These are phyloP conservation scores for Drosophila pruinosa DNA, from an alignment of 1,140 invertebrate genomes.

Conservation along the genomic window DNA sequence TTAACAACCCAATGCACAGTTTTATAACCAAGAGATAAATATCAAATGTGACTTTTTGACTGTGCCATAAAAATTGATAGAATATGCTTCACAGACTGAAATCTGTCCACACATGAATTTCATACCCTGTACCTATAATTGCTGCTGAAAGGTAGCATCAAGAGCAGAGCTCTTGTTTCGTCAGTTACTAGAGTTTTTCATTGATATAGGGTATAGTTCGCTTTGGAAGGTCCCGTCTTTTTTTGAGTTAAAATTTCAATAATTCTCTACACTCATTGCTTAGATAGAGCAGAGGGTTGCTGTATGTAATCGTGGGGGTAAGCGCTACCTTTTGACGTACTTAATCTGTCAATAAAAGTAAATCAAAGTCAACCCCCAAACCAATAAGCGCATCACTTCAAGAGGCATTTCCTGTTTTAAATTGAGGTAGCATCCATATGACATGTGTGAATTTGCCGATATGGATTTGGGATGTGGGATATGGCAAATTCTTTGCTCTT, in stretches of 20 bases:
- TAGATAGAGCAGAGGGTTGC: slow-evolving; percentile 50
- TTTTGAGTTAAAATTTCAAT: slow-evolving; percentile 57
- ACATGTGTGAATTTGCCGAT: slow-evolving; percentile 67
- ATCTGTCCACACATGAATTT: slow-evolving; percentile 25
- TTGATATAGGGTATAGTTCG: neutral
- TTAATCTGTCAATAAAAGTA: slow-evolving; percentile 82
- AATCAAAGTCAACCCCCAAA: slow-evolving; percentile 76
- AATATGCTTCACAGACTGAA: slow-evolving; percentile 37
- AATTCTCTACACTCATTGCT: slow-evolving; percentile 33
- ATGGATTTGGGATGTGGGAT: slow-evolving; percentile 48
- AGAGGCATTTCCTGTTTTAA: slow-evolving; percentile 82
- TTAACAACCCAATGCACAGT: slow-evolving; percentile 34
- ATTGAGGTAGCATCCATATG: slow-evolving; percentile 67
- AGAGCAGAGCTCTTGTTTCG: too few relatives aligned
- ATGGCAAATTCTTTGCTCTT: slow-evolving; percentile 55
- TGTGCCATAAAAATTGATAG: slow-evolving; percentile 72
- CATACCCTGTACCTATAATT: slow-evolving; percentile 5
- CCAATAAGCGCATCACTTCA: slow-evolving; percentile 56
- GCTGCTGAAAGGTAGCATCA: neutral
- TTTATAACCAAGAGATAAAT: slow-evolving; percentile 66
- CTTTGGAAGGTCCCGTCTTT: slow-evolving; percentile 19
- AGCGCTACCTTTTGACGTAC: slow-evolving; percentile 74
- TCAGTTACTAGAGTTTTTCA: neutral
- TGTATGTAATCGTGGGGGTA: slow-evolving; percentile 22
- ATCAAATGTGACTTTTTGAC: slow-evolving; percentile 69